Evolutionary conservation across 2,113 vertebrate species (phyloP).

Genomic region (Anser brachyrhynchus): DNA sequence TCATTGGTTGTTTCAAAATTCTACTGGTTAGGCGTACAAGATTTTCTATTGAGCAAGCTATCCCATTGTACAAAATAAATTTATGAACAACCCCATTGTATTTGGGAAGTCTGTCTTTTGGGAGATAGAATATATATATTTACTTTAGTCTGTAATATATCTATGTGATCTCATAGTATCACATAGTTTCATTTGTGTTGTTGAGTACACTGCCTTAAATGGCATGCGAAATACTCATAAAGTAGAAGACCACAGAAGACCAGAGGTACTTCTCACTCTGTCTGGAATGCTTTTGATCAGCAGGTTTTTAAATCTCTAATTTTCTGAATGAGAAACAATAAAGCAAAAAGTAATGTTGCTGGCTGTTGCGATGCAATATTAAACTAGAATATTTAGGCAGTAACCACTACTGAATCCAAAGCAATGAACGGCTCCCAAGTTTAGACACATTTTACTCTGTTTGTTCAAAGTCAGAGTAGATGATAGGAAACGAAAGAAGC

Average conservation of each 20-base stretch:
- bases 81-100: not conserved
- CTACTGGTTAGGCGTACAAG: not conserved
- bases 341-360: constrained; percentile 13
- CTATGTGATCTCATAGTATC: not conserved
- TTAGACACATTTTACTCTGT: constrained; percentile 27
- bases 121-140: not conserved
- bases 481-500: constrained; percentile 30
- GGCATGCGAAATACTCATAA: not conserved
- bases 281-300: constrained; percentile 15
- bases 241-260: not conserved
- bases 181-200: not conserved
- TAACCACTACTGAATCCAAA: constrained; percentile 50
- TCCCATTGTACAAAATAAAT: not conserved
- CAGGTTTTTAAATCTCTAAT: constrained; percentile 11
- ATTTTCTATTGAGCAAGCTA: not conserved
- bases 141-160: not conserved
- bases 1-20: not conserved
- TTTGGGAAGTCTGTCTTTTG: not conserved
- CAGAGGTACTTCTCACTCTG: not conserved
- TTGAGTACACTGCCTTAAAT: not conserved
- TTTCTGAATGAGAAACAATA: constrained; percentile 36
- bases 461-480: constrained; percentile 55
- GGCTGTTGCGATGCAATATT: not conserved
- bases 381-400: constrained; percentile 58
- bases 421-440: constrained; percentile 15